phyloP scores from a whole-genome alignment of 2,113 vertebrate genomes.

The Cebus imitator region DNA sequence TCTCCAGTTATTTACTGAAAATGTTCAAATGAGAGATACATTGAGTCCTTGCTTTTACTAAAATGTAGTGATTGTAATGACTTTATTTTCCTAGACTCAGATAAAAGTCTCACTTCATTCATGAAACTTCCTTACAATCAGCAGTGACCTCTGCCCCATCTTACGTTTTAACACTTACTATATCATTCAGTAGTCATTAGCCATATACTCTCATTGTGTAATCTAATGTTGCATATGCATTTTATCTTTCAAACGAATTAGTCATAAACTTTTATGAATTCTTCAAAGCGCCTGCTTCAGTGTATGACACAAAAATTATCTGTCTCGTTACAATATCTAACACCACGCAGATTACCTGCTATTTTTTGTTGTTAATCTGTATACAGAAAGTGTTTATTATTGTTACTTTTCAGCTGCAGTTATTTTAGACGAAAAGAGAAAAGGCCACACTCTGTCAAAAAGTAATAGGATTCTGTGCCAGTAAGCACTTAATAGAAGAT shows the following conservation, averaged over 20 bases:
- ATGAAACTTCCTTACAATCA: background rate
- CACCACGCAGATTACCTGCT: background rate
- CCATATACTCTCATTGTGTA: background rate
- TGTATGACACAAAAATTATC: background rate
- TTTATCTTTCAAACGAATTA: slow-evolving; percentile 53
- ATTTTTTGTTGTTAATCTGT: background rate
- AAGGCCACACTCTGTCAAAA: background rate
- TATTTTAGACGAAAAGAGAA: slow-evolving; percentile 2
- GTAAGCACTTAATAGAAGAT: background rate
- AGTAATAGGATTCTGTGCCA: background rate
- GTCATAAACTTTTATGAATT: slow-evolving; percentile 15
- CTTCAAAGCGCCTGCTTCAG: background rate
- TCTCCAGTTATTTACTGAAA: background rate
- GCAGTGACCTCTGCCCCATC: background rate
- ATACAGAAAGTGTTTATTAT: background rate
- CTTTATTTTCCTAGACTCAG: background rate
- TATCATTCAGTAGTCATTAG: background rate
- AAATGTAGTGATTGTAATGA: background rate
- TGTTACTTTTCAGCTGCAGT: background rate
- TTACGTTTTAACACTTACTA: background rate
- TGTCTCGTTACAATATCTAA: background rate
- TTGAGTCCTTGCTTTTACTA: background rate
- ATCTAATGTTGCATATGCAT: background rate
- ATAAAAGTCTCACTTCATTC: background rate
- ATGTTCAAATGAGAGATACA: background rate